Evolutionary conservation across 2,888 invertebrate species (phyloP), one percentile per base, ranked within the genome.

Genomic region (Isotomurus palustris): DNA sequence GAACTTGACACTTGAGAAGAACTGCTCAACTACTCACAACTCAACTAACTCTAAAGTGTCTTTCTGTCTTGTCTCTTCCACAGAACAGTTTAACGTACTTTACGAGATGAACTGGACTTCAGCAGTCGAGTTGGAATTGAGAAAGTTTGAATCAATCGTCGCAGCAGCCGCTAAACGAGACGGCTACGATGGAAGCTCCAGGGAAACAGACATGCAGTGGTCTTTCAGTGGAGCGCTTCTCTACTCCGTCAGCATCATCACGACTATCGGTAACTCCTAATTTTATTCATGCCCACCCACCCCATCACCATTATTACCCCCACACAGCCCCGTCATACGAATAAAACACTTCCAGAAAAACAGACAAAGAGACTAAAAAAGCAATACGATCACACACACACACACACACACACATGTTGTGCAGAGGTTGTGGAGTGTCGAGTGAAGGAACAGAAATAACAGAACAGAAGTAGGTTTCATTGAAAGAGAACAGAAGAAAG

Each of bases 201-300:
- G 69, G 17, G 72, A 72, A 25, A 56, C 60, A 3, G 73, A 76
- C 25, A 72, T 74, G 43, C 83, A 84, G 71, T 91, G 91, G 90
- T 86, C 86, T 0, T 89, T 90, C 75, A 86, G 87, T 56, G 88
- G 89, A 64, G 86, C 91, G 2, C 76, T 91, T 22, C 81, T 91
- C 47, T 91, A 90, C 75, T 88, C 88, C 69, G 84, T 91, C 72
- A 90, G 90, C 40, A 82, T 91, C 71, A 87, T 91, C 74, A 91
- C 91, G 64, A 91, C 91, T 52, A 89, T 91, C 75, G 91, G 91
- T 90, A 75, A 81, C n/a, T n/a, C n/a, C n/a, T n/a, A n/a, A n/a
- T n/a, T n/a, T n/a, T n/a, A n/a, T n/a, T n/a, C n/a, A n/a, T n/a
- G n/a, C n/a, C n/a, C n/a, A n/a, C n/a, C n/a, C n/a, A n/a, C n/a